A percentile compares a stretch with the other conserved stretches of the same genome.
Evolutionary conservation across 2,888 invertebrate species (phyloP).

Genomic region (Conus canariensis): DNA sequence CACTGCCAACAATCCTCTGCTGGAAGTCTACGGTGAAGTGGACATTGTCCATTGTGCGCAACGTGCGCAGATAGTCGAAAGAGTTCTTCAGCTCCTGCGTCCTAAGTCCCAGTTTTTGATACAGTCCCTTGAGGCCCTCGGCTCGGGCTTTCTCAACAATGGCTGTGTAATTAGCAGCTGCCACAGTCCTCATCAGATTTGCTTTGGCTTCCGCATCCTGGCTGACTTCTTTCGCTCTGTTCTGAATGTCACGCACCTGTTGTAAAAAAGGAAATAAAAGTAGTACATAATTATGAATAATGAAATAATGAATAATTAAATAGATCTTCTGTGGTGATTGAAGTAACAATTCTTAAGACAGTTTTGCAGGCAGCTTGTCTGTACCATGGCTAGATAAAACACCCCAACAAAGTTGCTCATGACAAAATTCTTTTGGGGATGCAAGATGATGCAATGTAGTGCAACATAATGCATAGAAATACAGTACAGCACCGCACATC

Average conservation of each 20-base stretch:
- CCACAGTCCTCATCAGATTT: slow-evolving; percentile 50
- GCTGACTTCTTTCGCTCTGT: slow-evolving; percentile 64
- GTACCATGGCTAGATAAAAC: no score
- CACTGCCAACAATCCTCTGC: slow-evolving; percentile 62
- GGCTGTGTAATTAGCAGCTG: slow-evolving; percentile 66
- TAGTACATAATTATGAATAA: no score
- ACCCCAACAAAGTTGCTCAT: no score
- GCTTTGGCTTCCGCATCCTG: slow-evolving; percentile 62
- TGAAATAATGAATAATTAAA: no score
- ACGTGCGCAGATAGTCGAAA: slow-evolving; percentile 71
- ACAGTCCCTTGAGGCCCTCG: slow-evolving; percentile 67
- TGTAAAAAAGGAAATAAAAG: background rate
- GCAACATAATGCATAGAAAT: no score
- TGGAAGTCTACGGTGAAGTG: slow-evolving; percentile 73
- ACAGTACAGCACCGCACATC: no score
- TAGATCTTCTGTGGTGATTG: no score
- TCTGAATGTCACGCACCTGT: slow-evolving; percentile 66
- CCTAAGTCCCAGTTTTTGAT: slow-evolving; percentile 58
- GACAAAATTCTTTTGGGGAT: no score
- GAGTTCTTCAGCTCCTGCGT: slow-evolving; percentile 65
- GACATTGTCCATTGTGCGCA: slow-evolving; percentile 64
- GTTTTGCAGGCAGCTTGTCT: no score
- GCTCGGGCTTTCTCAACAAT: slow-evolving; percentile 65
- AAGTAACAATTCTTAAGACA: no score
- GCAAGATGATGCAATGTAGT: no score